These are phyloP conservation scores for Drosophila watanabei DNA, from an alignment of 1,140 invertebrate species.

Conservation along the genomic window DNA sequence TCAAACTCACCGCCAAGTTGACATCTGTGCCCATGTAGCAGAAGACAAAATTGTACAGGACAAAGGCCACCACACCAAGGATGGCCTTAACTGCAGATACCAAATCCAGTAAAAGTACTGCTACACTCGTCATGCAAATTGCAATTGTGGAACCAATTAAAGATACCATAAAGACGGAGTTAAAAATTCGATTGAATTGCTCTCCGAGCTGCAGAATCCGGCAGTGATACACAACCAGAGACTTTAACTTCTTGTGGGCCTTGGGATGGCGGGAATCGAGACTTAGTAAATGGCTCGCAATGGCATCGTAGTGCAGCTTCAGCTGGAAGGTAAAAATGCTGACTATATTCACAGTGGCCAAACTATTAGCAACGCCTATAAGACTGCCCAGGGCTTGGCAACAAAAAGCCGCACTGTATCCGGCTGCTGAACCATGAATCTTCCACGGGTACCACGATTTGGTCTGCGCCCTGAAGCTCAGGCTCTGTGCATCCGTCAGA, in stretches of 20 bases:
- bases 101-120: conserved; percentile 63
- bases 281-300: conserved; percentile 30
- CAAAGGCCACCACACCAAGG: conserved; percentile 49
- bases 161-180: conserved; percentile 55
- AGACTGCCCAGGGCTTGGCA: conserved; percentile 47
- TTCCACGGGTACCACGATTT: conserved; percentile 78
- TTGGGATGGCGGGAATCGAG: conserved; percentile 44
- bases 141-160: conserved; percentile 64
- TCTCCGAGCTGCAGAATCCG: conserved; percentile 43
- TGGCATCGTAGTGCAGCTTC: conserved; percentile 67
- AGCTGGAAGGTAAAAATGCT: conserved; percentile 69
- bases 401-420: conserved; percentile 33
- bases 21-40: conserved; percentile 60
- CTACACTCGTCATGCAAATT: conserved; percentile 69
- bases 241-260: conserved; percentile 53
- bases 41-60: conserved; percentile 47
- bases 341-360: conserved; percentile 53
- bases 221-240: conserved; percentile 56
- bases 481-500: not conserved
- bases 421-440: not conserved
- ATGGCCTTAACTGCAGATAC: conserved; percentile 55
- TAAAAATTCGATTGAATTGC: conserved; percentile 58
- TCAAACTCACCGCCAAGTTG: conserved; percentile 45
- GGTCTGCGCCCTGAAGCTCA: conserved; percentile 58
- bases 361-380: conserved; percentile 56